Percentiles rank a stretch among this genome's conserved stretches.
Conservation (phyloP, 2,888 invertebrate genomes). For the Apamea anceps region DNA sequence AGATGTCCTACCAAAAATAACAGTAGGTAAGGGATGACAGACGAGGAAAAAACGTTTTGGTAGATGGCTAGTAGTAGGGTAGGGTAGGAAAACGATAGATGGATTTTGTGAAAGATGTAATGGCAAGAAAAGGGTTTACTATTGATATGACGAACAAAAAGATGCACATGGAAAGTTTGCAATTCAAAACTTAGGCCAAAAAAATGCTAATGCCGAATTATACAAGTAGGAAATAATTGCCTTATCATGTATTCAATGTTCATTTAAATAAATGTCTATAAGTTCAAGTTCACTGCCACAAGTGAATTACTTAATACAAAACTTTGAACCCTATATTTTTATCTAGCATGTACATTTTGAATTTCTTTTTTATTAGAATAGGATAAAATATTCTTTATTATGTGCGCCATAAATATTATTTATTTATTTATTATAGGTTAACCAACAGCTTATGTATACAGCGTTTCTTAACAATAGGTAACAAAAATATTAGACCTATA, state of each 20-base stretch:
- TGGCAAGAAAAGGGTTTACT: not conserved
- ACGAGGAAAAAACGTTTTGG: not conserved
- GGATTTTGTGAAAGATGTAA: not conserved
- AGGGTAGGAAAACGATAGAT: not conserved
- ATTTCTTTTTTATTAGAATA: not conserved
- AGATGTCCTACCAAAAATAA: not conserved
- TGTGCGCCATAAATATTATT: too few relatives aligned
- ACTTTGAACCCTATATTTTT: not conserved
- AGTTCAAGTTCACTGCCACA: slow-evolving; percentile 22
- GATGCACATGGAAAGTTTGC: not conserved
- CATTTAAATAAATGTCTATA: slow-evolving; percentile 25
- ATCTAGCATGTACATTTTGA: not conserved
- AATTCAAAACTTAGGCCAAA: not conserved
- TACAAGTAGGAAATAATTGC: not conserved
- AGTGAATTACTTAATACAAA: slow-evolving; percentile 7
- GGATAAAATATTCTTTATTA: too few relatives aligned
- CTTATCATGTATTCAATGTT: not conserved
- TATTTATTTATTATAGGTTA: too few relatives aligned
- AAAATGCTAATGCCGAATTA: not conserved
- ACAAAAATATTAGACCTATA: too few relatives aligned
- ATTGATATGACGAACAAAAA: not conserved
- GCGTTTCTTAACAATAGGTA: too few relatives aligned
- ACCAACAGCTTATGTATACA: too few relatives aligned
- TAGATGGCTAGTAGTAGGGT: not conserved
- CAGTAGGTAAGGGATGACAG: too few relatives aligned